Base-by-base conservation (phyloP, 2,888 invertebrate genomes). In the Criorhina ranunculi region DNA sequence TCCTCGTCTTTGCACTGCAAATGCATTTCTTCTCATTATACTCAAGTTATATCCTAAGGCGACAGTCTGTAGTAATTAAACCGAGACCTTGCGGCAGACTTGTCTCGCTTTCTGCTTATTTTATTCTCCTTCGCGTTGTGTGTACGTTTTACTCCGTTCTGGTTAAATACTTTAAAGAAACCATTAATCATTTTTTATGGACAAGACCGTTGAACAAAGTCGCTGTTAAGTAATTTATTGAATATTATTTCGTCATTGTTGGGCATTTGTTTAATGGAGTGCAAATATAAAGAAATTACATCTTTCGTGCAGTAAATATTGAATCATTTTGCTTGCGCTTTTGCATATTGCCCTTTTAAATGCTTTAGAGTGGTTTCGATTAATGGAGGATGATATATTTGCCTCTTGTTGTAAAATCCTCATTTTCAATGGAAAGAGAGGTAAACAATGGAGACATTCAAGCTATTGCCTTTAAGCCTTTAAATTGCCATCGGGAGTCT, bases 1-100 rank as follows among this genome's bases (percentile, higher is more conserved):
- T 33, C 17, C 6, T 9, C 2, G 8, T 37, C 37, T 24, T 55
- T 12, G 44, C 19, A 44, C 19, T 66, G 70, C 66, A 72, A 82
- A 66, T 82, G 82, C 82, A 82, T 77, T 77, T 82, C 70, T 77
- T 66, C 77, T 82, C 82, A 82, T 77, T 82, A 82, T 66, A 66
- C 77, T 77, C 70, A 53, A 72, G 82, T 82, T 70, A 77, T 70
- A 77, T 66, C 82, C 72, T 60, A 46, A 66, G 82, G 82, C 82
- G 82, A 82, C 82, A 82, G 77, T 70, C 82, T 82, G 82, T 72
- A 77, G 82, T 82, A 82, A 82, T 82, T 82, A 82, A 70, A 72
- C 37, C 70, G 59, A 66, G 82, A 82, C 82, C 77, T 77, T 82
- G 82, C 82, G 82, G 82, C 77, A 77, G 77, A 77, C 66, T 57